Evolutionary conservation across 2,888 invertebrate genomes (phyloP).

Genomic region (Heliconius charithonia): DNA sequence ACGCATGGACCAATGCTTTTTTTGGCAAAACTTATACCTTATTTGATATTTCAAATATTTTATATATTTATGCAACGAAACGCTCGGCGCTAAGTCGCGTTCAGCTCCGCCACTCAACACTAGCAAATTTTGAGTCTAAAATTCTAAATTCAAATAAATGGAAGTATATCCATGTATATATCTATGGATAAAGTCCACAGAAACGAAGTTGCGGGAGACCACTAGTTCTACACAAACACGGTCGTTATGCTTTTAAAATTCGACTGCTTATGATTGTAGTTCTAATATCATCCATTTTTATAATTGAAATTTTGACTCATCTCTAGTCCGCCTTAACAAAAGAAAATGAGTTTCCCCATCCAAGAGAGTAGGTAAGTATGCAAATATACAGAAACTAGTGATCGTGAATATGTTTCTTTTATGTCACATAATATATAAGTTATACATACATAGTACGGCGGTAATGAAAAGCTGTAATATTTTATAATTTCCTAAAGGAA

Average conservation of each 20-base stretch:
- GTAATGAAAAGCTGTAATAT: neutral
- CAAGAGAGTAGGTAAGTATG: neutral
- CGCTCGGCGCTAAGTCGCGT: no score
- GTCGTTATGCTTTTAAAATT: neutral
- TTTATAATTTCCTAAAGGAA: conserved; percentile 11
- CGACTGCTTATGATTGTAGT: neutral
- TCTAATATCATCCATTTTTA: neutral
- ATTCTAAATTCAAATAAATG: no score
- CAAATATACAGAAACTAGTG: neutral
- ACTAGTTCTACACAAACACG: no score
- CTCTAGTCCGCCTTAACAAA: neutral
- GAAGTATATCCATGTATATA: no score
- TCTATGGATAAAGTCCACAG: no score
- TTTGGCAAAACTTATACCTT: neutral
- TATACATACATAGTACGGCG: neutral
- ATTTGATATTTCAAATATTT: no score
- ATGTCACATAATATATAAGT: neutral
- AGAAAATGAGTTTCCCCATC: neutral
- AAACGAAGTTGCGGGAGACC: no score
- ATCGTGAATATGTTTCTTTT: no score
- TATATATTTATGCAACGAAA: no score
- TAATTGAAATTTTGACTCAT: neutral
- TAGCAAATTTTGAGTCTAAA: no score
- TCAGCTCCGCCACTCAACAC: no score
- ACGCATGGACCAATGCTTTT: neutral